A percentile compares a stretch with the other conserved stretches of the same genome.
Evolutionary conservation across 2,888 invertebrate species (phyloP).

Genomic region (Drosophila paracracens): DNA sequence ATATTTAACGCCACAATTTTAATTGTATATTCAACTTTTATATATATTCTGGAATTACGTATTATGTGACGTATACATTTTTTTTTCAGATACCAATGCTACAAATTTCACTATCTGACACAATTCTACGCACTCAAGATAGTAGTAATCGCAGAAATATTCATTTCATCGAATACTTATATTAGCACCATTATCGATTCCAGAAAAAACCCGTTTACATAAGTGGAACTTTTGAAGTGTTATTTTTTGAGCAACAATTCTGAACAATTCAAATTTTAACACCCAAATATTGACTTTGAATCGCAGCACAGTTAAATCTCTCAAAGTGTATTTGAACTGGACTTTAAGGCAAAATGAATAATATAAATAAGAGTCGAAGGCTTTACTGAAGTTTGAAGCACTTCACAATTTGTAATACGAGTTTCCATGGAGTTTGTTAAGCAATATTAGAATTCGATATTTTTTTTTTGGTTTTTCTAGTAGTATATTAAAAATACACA

Average conservation of each 20-base stretch:
- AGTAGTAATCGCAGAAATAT: conserved; percentile 23
- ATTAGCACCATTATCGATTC: conserved; percentile 47
- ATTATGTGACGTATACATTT: not conserved
- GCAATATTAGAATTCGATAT: not conserved
- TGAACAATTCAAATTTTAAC: conserved; percentile 25
- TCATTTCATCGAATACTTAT: conserved; percentile 14
- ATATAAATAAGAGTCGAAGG: not conserved
- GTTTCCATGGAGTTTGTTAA: not conserved
- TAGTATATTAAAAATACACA: not conserved
- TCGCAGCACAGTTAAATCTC: not conserved
- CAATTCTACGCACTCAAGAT: not conserved
- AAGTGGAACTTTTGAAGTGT: conserved; percentile 8
- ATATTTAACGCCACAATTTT: not conserved
- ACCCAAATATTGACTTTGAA: conserved; percentile 32
- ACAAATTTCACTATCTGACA: not conserved
- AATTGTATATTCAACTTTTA: not conserved
- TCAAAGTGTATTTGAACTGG: not conserved
- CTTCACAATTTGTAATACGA: not conserved
- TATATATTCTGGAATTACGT: not conserved
- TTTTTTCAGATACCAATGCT: not conserved
- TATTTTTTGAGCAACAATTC: not conserved
- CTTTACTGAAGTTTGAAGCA: not conserved
- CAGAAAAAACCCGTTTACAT: conserved; percentile 50
- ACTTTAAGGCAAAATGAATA: not conserved
- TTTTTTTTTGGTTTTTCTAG: not conserved